Percentiles rank a stretch among this genome's conserved stretches.
Conservation (phyloP, 2,888 invertebrate species). For the Cosmopolites sordidus region DNA sequence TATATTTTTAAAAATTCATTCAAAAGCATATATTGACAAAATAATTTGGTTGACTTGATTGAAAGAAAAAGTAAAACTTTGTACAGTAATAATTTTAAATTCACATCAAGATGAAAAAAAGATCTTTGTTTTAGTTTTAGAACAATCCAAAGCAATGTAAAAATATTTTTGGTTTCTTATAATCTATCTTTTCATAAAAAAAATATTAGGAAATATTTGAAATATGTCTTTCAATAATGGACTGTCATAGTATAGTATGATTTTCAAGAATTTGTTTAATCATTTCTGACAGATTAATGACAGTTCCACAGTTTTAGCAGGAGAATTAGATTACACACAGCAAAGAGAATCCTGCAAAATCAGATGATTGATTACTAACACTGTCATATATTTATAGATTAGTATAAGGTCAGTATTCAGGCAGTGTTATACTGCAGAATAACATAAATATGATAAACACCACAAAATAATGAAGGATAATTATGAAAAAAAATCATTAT, state of each 20-base stretch:
- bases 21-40: too few species aligned
- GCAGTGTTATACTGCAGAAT: conserved; percentile 50
- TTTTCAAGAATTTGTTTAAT: conserved; percentile 14
- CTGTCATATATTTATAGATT: conserved; percentile 48
- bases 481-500: too few species aligned
- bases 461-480: neutral
- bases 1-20: too few species aligned
- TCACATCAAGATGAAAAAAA: too few species aligned
- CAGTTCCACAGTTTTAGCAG: conserved; percentile 19
- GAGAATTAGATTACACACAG: neutral
- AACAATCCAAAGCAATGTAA: too few species aligned
- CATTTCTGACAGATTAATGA: conserved; percentile 17
- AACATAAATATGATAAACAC: conserved; percentile 5
- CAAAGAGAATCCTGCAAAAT: conserved; percentile 37
- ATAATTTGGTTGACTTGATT: too few species aligned
- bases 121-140: too few species aligned
- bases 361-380: conserved; percentile 44
- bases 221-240: conserved; percentile 21
- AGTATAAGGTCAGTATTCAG: conserved; percentile 46
- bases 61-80: too few species aligned
- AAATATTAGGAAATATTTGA: neutral
- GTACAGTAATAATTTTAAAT: too few species aligned
- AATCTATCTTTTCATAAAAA: too few species aligned
- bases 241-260: neutral
- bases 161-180: too few species aligned